Evolutionary conservation across 2,797 vertebrate species (phyloP).

Genomic region (Phoeniculus purpureus): DNA sequence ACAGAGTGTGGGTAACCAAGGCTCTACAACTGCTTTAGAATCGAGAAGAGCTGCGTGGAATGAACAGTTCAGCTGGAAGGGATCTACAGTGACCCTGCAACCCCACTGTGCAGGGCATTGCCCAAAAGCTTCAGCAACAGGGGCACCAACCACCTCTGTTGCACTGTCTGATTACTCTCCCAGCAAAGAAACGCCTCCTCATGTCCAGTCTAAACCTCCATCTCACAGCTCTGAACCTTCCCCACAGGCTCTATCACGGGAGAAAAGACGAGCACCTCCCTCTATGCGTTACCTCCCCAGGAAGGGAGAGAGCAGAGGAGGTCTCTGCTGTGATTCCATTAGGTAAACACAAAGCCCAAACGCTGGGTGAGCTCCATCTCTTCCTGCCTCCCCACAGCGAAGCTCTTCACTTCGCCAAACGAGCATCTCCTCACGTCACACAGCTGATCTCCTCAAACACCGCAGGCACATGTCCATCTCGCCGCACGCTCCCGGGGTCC

Average conservation of each 20-base stretch:
- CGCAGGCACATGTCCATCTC: not conserved
- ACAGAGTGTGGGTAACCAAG: not conserved
- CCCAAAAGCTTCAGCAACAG: not conserved
- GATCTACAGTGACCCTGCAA: not conserved
- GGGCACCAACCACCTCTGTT: not conserved
- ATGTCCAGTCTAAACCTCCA: not conserved
- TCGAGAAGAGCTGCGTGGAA: not conserved
- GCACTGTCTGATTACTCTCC: not conserved
- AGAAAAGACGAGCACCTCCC: not conserved
- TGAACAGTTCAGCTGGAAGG: not conserved
- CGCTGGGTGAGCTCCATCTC: not conserved
- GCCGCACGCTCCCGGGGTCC: not conserved
- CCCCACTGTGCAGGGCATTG: no score
- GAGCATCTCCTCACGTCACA: not conserved
- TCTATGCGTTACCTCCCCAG: not conserved
- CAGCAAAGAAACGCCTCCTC: not conserved
- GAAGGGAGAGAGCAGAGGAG: not conserved
- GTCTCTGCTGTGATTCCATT: not conserved
- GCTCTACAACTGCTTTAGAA: not conserved
- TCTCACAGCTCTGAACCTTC: not conserved
- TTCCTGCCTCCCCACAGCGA: not conserved
- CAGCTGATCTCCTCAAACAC: not conserved
- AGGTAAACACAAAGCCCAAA: not conserved
- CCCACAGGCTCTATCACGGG: accelerated
- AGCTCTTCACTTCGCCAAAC: not conserved